A percentile compares a stretch with the other conserved stretches of the same genome.
Evolutionary conservation across 2,797 vertebrate genomes (phyloP).

Genomic region (Pyrocephalus nanus): DNA sequence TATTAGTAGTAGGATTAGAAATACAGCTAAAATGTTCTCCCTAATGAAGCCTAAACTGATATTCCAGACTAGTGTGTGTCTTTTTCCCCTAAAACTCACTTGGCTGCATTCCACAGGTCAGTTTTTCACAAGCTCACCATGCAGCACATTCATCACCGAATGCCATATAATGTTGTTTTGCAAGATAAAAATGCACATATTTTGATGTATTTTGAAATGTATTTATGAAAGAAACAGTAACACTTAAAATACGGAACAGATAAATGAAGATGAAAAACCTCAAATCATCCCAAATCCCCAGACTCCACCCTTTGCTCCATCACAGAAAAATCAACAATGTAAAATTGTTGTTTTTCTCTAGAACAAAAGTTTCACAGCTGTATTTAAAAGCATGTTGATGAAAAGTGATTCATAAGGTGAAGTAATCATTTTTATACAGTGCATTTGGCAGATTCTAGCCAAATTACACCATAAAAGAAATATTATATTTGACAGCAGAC

Average conservation of each 20-base stretch:
- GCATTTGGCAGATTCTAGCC: slow-evolving; percentile 11
- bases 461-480: slow-evolving; percentile 60
- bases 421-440: slow-evolving; percentile 57
- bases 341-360: slow-evolving; percentile 35
- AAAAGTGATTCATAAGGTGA: slow-evolving; percentile 65
- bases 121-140: neutral
- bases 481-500: slow-evolving; percentile 49
- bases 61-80: neutral
- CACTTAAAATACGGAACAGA: neutral
- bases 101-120: neutral
- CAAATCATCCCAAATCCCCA: neutral
- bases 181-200: neutral
- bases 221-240: neutral
- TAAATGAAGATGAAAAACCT: neutral
- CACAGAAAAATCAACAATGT: slow-evolving; percentile 22
- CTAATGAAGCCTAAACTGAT: neutral
- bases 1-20: neutral
- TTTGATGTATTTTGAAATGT: neutral
- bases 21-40: neutral
- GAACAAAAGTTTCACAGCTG: slow-evolving; percentile 42
- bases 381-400: slow-evolving; percentile 47
- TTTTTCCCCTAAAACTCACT: neutral
- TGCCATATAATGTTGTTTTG: neutral
- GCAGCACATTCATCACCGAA: neutral
- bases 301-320: neutral